These are phyloP conservation scores for Varanus salvator DNA, from an alignment of 2,113 vertebrate genomes.

Conservation along the genomic window DNA sequence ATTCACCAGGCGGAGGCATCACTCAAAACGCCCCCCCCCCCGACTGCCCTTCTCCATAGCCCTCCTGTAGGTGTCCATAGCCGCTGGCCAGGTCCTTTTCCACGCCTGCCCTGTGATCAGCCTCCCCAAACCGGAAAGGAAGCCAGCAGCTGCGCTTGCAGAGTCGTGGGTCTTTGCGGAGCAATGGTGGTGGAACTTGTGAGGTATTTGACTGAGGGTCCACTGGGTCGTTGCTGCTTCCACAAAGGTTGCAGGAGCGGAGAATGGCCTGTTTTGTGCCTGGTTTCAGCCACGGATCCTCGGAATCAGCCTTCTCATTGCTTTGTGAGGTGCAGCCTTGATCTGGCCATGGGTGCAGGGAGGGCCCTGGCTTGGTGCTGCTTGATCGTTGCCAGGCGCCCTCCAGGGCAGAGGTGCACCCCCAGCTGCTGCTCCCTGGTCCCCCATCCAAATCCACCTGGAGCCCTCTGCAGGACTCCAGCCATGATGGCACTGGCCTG, in stretches of 20 bases:
- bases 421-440: rapidly evolving
- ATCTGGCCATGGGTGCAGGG: too few species aligned
- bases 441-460: not conserved
- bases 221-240: not conserved
- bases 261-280: not conserved
- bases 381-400: too few species aligned
- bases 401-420: not conserved
- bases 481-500: not conserved
- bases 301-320: not conserved
- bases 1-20: slow-evolving; percentile 92
- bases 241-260: not conserved
- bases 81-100: slow-evolving; percentile 58
- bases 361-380: not conserved
- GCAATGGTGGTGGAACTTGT: not conserved
- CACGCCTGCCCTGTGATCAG: slow-evolving; percentile 76
- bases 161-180: too few species aligned
- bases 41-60: slow-evolving; percentile 79
- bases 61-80: slow-evolving; percentile 56
- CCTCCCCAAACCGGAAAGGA: not conserved
- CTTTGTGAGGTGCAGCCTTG: not conserved
- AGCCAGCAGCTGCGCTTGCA: not conserved
- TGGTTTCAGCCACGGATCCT: not conserved
- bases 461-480: not conserved
- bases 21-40: slow-evolving; percentile 83
- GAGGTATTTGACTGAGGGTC: not conserved